Evolutionary conservation across 2,113 vertebrate species (phyloP).

Genomic region (Cinclus cinclus): DNA sequence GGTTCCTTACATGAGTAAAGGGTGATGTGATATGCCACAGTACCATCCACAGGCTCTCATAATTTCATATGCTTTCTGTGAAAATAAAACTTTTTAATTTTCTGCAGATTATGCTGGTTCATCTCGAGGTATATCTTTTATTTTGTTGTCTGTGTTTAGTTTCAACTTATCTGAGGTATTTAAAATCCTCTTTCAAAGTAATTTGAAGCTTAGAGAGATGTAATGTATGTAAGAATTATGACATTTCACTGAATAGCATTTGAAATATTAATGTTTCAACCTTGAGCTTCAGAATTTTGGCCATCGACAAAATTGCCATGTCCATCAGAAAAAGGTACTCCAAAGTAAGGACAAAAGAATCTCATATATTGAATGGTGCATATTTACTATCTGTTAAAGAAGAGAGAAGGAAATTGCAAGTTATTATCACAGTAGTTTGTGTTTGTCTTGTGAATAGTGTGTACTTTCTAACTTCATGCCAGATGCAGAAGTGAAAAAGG

Average conservation of each 20-base stretch:
- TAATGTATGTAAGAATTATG: not conserved
- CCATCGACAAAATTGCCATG: not conserved
- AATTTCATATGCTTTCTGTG: not conserved
- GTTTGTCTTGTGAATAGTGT: not conserved
- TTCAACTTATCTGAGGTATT: not conserved
- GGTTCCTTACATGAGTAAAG: not conserved
- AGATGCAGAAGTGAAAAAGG: not conserved
- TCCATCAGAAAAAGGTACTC: not conserved
- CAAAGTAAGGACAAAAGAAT: not conserved
- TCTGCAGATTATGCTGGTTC: not conserved
- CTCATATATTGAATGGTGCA: fast-evolving
- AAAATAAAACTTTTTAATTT: not conserved
- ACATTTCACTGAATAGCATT: not conserved
- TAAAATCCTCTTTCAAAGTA: not conserved
- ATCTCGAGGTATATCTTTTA: not conserved
- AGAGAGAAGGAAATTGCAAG: not conserved
- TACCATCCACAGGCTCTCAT: fast-evolving
- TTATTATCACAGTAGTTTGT: not conserved
- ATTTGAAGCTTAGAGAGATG: not conserved
- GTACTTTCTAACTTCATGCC: not conserved
- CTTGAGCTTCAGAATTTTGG: not conserved
- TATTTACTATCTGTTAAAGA: not conserved
- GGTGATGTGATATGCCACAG: not conserved
- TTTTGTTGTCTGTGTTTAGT: not conserved
- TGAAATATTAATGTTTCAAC: not conserved